phyloP scores from a whole-genome alignment of 2,113 vertebrate genomes.

The Nycticryphes semicollaris region DNA sequence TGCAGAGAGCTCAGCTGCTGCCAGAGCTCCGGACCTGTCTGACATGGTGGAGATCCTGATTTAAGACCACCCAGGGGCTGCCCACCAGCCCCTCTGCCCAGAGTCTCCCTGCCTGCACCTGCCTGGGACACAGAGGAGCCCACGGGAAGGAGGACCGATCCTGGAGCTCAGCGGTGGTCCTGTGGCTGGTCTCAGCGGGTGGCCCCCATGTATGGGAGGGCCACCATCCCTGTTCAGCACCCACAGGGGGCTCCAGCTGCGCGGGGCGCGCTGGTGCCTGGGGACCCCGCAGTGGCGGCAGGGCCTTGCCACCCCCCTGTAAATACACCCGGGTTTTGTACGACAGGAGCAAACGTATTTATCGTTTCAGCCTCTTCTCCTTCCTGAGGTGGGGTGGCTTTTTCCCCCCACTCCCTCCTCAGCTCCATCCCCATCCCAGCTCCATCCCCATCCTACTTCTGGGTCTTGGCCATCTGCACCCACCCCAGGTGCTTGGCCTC shows the following conservation, averaged over 20 bases:
- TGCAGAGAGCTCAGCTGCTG: slow-evolving; percentile 57
- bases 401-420: neutral
- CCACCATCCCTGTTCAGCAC: neutral
- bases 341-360: neutral
- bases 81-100: rapidly evolving
- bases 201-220: neutral
- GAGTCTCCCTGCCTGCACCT: neutral
- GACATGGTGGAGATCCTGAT: slow-evolving; percentile 84
- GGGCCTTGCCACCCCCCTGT: neutral
- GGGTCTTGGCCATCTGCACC: neutral
- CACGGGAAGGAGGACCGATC: neutral
- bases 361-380: neutral
- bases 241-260: neutral
- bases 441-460: neutral
- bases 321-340: slow-evolving; percentile 28
- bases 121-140: neutral
- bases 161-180: neutral
- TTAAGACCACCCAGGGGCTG: slow-evolving; percentile 22
- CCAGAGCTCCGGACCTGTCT: slow-evolving; percentile 66
- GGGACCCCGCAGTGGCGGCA: rapidly evolving
- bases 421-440: neutral
- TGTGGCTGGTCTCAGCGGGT: rapidly evolving
- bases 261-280: neutral
- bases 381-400: neutral
- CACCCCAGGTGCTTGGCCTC: neutral